Evolutionary conservation across 2,888 invertebrate genomes (phyloP).

Genomic region (Steinernema scapterisci): DNA sequence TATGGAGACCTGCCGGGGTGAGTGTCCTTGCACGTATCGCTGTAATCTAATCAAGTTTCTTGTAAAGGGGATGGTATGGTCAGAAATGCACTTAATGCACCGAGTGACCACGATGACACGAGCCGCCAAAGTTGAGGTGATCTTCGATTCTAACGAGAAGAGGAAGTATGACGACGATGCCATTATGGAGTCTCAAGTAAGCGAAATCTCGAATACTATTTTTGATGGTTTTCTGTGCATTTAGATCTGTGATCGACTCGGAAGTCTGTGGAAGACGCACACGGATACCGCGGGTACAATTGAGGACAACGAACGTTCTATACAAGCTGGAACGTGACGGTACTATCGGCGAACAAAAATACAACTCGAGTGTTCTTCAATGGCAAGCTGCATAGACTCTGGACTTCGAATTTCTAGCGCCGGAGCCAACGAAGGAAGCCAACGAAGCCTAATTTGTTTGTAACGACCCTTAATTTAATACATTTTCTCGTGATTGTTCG

Average conservation of each 20-base stretch:
- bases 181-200: constrained; percentile 48
- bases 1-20: no score
- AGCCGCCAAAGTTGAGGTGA: constrained; percentile 55
- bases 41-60: no score
- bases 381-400: neutral
- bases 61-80: no score
- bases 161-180: constrained; percentile 45
- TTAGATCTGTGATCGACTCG: constrained; percentile 62
- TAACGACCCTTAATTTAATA: no score
- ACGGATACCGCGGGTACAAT: constrained; percentile 63
- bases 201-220: no score
- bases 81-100: no score
- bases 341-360: neutral
- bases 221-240: no score
- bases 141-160: constrained; percentile 35
- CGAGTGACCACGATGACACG: constrained; percentile 84
- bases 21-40: no score
- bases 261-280: constrained; percentile 44
- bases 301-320: constrained; percentile 53
- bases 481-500: no score
- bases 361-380: neutral
- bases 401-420: no score
- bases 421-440: no score
- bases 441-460: no score
- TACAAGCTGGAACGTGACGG: constrained; percentile 55